A percentile compares a stretch with the other conserved stretches of the same genome.
These are phyloP conservation scores for Criorhina ranunculi DNA, from an alignment of 2,888 invertebrate genomes.

Conservation along the genomic window DNA sequence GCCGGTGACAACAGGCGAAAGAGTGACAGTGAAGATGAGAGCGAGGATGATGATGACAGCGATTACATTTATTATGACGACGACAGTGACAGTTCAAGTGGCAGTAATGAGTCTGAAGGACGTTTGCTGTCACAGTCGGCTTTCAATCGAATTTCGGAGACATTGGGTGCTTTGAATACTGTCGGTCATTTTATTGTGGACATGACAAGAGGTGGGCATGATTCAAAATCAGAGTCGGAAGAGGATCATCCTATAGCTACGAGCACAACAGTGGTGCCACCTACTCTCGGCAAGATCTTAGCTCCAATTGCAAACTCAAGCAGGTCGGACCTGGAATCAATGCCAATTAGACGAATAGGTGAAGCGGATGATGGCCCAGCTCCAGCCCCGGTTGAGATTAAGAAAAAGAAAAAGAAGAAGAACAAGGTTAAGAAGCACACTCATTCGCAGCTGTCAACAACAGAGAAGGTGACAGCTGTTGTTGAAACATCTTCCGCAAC, in stretches of 20 bases:
- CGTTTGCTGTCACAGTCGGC: conserved; percentile 87
- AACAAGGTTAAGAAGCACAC: conserved; percentile 82
- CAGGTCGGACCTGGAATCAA: conserved; percentile 21
- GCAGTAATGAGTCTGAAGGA: conserved; percentile 83
- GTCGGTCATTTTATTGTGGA: conserved; percentile 94
- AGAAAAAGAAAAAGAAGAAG: conserved; percentile 82
- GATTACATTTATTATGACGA: conserved; percentile 53
- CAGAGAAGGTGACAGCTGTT: conserved; percentile 15
- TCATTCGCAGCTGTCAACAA: conserved; percentile 77
- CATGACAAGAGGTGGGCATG: conserved; percentile 87
- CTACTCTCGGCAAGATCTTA: conserved; percentile 63
- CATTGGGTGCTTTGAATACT: conserved; percentile 92
- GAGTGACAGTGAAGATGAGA: conserved; percentile 80
- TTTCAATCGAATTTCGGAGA: conserved; percentile 88
- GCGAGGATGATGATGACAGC: conserved; percentile 77
- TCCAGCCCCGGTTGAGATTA: conserved; percentile 82
- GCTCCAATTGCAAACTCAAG: background rate
- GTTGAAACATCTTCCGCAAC: conserved; percentile 39
- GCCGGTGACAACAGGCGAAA: conserved; percentile 57
- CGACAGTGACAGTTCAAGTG: conserved; percentile 78
- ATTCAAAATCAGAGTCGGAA: conserved; percentile 79
- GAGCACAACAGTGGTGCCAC: conserved; percentile 15
- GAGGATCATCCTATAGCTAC: conserved; percentile 51
- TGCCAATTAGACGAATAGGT: conserved; percentile 55
- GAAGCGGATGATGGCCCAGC: conserved; percentile 66